phyloP scores from a whole-genome alignment of 2,888 invertebrate genomes.

The Leucozona laternaria region DNA sequence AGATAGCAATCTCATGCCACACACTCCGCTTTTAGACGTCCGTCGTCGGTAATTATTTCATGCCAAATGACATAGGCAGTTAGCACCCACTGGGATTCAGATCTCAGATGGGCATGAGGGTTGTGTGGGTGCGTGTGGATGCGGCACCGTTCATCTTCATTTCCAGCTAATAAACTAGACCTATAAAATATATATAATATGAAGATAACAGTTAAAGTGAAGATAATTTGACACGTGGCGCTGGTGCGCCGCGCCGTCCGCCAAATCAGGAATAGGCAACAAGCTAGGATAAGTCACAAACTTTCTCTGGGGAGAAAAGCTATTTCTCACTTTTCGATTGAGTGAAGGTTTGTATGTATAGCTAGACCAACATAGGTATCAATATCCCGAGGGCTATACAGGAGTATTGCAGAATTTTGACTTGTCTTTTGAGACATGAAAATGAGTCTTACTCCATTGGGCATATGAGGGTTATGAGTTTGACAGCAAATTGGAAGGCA shows the following conservation, averaged over 20 bases:
- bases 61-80: constrained; percentile 53
- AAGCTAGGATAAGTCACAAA: neutral
- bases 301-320: constrained; percentile 8
- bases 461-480: constrained; percentile 37
- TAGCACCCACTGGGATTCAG: constrained; percentile 26
- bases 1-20: constrained; percentile 40
- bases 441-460: constrained; percentile 15
- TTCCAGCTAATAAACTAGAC: constrained; percentile 55
- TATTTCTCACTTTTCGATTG: constrained; percentile 22
- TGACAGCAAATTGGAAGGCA: constrained; percentile 24
- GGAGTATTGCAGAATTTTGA: neutral
- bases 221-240: constrained; percentile 66
- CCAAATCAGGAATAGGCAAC: constrained; percentile 21
- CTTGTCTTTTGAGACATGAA: neutral
- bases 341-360: too few relatives aligned
- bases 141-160: constrained; percentile 30
- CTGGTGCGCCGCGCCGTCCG: too few relatives aligned
- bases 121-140: constrained; percentile 13
- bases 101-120: too few relatives aligned
- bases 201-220: constrained; percentile 54
- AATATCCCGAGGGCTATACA: constrained; percentile 10
- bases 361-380: too few relatives aligned
- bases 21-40: constrained; percentile 19
- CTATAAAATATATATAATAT: neutral
- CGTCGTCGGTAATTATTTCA: constrained; percentile 45